These are phyloP conservation scores for Quiscalus mexicanus DNA, from an alignment of 2,113 vertebrate genomes.

Conservation along the genomic window DNA sequence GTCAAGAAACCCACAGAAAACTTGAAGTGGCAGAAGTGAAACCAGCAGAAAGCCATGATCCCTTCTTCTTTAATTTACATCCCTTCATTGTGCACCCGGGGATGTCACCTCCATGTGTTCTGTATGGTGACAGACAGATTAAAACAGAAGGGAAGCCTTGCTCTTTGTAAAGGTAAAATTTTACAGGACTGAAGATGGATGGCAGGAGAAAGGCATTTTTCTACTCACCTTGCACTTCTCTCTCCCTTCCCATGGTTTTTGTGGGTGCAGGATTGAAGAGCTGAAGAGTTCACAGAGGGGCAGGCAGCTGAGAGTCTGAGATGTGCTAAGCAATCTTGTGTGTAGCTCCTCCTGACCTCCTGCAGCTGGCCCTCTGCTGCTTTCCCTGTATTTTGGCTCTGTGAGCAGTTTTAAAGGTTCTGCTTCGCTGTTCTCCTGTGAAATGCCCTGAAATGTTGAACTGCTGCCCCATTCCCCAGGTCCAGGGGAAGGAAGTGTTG, in stretches of 20 bases:
- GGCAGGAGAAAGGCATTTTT: neutral
- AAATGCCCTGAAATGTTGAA: neutral
- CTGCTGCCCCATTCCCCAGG: neutral
- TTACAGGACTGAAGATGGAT: neutral
- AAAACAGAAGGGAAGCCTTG: neutral
- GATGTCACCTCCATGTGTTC: neutral
- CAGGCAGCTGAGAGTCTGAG: neutral
- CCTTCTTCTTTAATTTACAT: neutral
- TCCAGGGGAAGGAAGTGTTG: neutral
- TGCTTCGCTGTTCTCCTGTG: neutral
- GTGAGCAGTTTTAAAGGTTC: neutral
- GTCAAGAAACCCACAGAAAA: neutral
- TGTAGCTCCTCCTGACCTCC: neutral
- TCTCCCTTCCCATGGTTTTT: neutral
- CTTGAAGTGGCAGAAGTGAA: neutral
- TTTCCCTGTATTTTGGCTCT: neutral
- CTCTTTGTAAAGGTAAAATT: neutral
- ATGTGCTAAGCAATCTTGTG: neutral
- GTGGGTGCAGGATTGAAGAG: neutral
- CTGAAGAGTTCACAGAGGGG: neutral
- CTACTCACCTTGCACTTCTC: neutral
- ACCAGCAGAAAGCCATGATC: neutral
- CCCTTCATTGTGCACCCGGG: neutral
- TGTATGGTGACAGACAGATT: fast-evolving
- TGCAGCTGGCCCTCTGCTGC: neutral